Conservation (phyloP, 2,888 invertebrate genomes). For the Nudaria mundana region DNA sequence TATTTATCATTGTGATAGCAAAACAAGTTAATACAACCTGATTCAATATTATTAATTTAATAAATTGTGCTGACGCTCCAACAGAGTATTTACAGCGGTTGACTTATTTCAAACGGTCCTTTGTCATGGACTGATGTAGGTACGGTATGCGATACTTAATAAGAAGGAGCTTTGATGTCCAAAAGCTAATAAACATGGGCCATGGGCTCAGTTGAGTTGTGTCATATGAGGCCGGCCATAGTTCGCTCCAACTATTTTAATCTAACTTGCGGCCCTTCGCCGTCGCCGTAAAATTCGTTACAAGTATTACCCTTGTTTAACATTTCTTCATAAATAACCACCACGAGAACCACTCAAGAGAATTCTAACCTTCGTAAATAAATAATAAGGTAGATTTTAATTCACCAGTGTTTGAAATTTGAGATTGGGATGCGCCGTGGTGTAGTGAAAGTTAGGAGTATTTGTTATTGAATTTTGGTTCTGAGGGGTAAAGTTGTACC, state of each 20-base stretch:
- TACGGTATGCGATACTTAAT: slow-evolving; percentile 7
- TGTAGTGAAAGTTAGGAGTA: slow-evolving; percentile 41
- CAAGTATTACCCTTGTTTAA: slow-evolving; percentile 45
- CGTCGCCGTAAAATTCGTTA: slow-evolving; percentile 56
- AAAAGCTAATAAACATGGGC: slow-evolving; percentile 33
- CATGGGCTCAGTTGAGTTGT: slow-evolving; percentile 18
- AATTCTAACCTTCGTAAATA: slow-evolving; percentile 14
- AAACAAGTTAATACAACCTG: no score
- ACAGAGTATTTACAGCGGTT: neutral
- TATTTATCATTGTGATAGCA: no score
- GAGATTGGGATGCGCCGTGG: slow-evolving; percentile 29
- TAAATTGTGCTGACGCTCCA: neutral
- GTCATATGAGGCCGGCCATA: slow-evolving; percentile 41
- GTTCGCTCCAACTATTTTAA: slow-evolving; percentile 64
- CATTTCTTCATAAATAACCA: slow-evolving; percentile 62
- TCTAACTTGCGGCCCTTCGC: slow-evolving; percentile 53
- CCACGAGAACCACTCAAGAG: slow-evolving; percentile 17
- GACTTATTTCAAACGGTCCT: slow-evolving; percentile 1
- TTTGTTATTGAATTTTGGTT: slow-evolving; percentile 57
- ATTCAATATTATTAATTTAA: neutral
- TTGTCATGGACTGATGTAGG: neutral
- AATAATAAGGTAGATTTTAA: slow-evolving; percentile 18
- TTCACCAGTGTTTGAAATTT: slow-evolving; percentile 5
- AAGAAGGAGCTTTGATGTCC: slow-evolving; percentile 14
- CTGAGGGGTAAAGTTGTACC: slow-evolving; percentile 42